phyloP scores from a whole-genome alignment of 1,140 invertebrate genomes.

The Carposina sasakii region DNA sequence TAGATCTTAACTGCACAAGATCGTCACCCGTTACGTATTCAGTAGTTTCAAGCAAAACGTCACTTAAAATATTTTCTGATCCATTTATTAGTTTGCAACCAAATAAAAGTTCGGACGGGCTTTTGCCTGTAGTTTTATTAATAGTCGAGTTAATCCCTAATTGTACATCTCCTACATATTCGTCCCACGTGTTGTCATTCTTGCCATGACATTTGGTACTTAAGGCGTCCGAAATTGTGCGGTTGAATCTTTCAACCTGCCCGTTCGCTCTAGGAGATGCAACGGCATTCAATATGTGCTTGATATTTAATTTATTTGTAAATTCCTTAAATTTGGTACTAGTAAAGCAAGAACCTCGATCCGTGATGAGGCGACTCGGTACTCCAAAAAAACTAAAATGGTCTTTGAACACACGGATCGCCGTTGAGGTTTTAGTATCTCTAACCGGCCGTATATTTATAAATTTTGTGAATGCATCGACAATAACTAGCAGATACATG shows the following conservation, averaged over 20 bases:
- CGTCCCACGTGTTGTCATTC: conserved; percentile 29
- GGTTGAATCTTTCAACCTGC: too few species aligned
- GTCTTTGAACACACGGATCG: conserved; percentile 7
- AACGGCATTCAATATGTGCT: too few species aligned
- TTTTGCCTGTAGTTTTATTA: too few species aligned
- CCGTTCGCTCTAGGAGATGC: too few species aligned
- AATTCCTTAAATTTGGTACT: conserved; percentile 9
- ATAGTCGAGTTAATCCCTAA: too few species aligned
- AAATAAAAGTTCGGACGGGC: conserved; percentile 31
- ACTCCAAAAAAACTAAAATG: conserved; percentile 5
- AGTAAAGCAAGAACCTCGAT: conserved; percentile 5
- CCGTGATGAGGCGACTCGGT: conserved; percentile 4
- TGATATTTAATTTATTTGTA: too few species aligned
- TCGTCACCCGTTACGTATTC: background rate
- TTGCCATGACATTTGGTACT: conserved; percentile 20
- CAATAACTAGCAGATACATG: conserved; percentile 4
- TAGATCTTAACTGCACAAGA: conserved; percentile 11
- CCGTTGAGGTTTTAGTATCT: conserved; percentile 1
- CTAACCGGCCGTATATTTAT: conserved; percentile 2
- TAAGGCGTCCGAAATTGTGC: too few species aligned
- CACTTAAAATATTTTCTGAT: conserved; percentile 17
- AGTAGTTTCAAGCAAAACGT: conserved; percentile 12
- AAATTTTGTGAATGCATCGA: conserved; percentile 10
- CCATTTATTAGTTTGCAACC: conserved; percentile 19
- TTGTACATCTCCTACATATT: conserved; percentile 25